Base-by-base conservation (phyloP, 2,113 vertebrate genomes). In the Chamaetylas fuelleborni region DNA sequence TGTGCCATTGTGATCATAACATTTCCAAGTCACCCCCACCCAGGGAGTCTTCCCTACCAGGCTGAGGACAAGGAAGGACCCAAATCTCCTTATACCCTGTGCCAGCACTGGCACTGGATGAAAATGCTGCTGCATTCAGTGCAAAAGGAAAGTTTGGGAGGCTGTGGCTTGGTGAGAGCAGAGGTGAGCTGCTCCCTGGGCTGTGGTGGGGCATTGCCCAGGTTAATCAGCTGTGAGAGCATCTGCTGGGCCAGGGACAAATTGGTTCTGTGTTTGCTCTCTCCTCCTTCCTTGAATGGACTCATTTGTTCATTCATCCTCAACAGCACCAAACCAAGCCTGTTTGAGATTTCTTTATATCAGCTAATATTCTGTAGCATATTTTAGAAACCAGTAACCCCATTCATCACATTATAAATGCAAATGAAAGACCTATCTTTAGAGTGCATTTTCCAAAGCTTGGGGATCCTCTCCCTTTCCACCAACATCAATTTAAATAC, bases 171-270 rank as follows among this genome's bases (percentile, higher is more conserved):
- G 11, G 47, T 79, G 45, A 79, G 66, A 58, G 34, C 29, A 50
- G 31, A 64, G 43, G 23, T 12, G 61, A 81, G 69, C 29, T 51
- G 96, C 96, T 45, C 48, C 91, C 20, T 94, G 97, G 93, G 97
- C 65, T 96, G 97, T 5, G 73, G 70, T 11, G 19, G 83, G 12
- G 74, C 83, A 8, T 54, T 91, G 9, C 95, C 95, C 26, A 85
- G 94, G 67, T 74, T 91, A 50, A 96, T 94, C 25, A 69, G 47
- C 69, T 98, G 94, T 1, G 57, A 95, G 73, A 88, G 95, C n/a
- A 31, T 95, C 88, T 26, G 15, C 61, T n/a, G n/a, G 81, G n/a
- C 88, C 96, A 77, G 93, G 95, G 73, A 53, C 47, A 11, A 54
- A 33, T 12, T 47, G 19, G 23, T 54, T 67, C n/a, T 3, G 0